Evolutionary conservation across 2,797 vertebrate genomes (phyloP).

Genomic region (Danio albolineatus): DNA sequence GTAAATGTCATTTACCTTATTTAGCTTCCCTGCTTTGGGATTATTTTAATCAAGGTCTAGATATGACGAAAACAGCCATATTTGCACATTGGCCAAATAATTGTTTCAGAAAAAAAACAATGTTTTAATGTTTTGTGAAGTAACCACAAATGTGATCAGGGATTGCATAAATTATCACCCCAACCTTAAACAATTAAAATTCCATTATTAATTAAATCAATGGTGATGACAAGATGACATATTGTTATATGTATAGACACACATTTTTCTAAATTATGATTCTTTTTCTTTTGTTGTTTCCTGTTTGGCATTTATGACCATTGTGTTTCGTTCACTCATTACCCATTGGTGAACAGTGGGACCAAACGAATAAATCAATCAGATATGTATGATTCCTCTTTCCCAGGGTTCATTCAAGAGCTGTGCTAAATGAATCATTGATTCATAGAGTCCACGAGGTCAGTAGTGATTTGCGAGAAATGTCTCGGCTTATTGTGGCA

Average conservation of each 20-base stretch:
- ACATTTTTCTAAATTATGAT: not conserved
- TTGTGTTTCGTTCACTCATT: conserved; percentile 50
- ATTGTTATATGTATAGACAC: too few species aligned
- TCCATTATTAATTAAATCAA: conserved; percentile 58
- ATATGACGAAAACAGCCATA: conserved; percentile 39
- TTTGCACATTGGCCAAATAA: conserved; percentile 17
- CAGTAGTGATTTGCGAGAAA: conserved; percentile 40
- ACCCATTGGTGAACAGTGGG: conserved; percentile 55
- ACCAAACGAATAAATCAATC: conserved; percentile 41
- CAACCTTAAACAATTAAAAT: conserved; percentile 33
- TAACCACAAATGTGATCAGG: conserved; percentile 35
- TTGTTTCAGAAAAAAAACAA: conserved; percentile 1
- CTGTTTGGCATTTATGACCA: not conserved
- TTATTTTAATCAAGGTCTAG: conserved; percentile 27
- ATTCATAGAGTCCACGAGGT: conserved; percentile 35
- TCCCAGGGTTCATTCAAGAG: conserved; percentile 28
- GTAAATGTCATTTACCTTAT: conserved; percentile 44
- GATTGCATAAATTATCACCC: conserved; percentile 41
- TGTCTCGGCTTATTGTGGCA: conserved; percentile 58
- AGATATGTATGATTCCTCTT: conserved; percentile 20
- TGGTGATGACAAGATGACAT: too few species aligned
- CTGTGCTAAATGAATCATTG: conserved; percentile 42
- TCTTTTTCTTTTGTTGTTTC: conserved; percentile 18
- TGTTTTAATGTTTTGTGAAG: conserved; percentile 4
- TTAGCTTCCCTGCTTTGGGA: conserved; percentile 35